These are phyloP conservation scores for Sebastes glaucus DNA, from an alignment of 2,797 vertebrate genomes.

Conservation along the genomic window DNA sequence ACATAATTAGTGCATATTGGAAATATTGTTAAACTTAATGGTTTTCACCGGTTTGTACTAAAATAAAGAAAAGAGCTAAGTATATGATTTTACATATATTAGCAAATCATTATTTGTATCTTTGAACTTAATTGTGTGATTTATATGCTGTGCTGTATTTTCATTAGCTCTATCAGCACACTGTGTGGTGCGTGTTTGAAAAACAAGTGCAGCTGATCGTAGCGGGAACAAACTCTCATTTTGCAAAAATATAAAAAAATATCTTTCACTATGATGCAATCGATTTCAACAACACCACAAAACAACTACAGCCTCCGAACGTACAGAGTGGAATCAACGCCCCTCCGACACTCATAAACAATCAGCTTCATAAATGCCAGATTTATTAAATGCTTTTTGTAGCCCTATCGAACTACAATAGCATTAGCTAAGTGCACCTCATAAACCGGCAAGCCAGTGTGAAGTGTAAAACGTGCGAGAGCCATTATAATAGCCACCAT, in stretches of 20 bases:
- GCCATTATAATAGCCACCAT: no score
- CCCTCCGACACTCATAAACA: neutral
- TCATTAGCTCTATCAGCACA: neutral
- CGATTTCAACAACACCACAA: neutral
- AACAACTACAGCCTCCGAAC: neutral
- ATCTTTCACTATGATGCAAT: neutral
- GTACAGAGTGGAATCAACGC: neutral
- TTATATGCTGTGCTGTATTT: neutral
- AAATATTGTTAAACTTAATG: neutral
- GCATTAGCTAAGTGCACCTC: neutral
- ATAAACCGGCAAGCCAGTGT: neutral
- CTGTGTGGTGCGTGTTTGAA: neutral
- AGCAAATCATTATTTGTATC: neutral
- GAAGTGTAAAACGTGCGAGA: neutral
- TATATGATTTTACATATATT: neutral
- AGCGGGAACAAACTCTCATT: no score
- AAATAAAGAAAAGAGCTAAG: neutral
- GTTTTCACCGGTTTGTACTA: neutral
- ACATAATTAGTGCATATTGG: neutral
- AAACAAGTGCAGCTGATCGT: no score
- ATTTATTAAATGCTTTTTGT: constrained; percentile 10
- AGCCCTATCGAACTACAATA: neutral
- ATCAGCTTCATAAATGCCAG: constrained; percentile 10
- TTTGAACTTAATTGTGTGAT: neutral
- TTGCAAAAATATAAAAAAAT: neutral